Conservation (phyloP, 2,113 vertebrate species). For the Phyllostomus hastatus region DNA sequence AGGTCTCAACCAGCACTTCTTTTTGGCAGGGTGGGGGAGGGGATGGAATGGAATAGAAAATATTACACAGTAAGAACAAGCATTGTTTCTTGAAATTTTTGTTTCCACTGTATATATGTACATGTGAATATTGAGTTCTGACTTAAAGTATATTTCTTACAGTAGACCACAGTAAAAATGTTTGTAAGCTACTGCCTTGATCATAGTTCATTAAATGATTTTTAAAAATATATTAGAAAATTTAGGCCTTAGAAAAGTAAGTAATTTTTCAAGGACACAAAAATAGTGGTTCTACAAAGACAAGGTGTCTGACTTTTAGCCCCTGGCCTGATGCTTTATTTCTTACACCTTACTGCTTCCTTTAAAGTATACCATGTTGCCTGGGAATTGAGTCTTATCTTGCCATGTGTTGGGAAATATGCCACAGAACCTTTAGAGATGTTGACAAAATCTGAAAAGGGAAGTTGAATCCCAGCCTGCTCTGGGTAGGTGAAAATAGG, state of each 20-base stretch:
- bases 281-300: background rate
- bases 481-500: background rate
- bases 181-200: background rate
- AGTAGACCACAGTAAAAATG: background rate
- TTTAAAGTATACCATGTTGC: background rate
- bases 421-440: background rate
- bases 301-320: background rate
- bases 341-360: background rate
- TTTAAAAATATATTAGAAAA: background rate
- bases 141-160: background rate
- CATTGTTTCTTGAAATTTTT: background rate
- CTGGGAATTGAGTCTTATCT: background rate
- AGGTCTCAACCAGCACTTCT: background rate
- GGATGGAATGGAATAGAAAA: background rate
- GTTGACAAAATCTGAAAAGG: constrained; percentile 57
- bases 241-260: background rate
- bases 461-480: constrained; percentile 18
- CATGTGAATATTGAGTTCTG: background rate
- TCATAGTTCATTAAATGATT: background rate
- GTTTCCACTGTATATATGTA: background rate
- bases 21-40: no score
- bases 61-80: background rate
- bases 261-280: background rate
- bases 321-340: background rate
- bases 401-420: background rate